phyloP scores from a whole-genome alignment of 2,888 invertebrate genomes.

The Mimumesa dahlbomi region DNA sequence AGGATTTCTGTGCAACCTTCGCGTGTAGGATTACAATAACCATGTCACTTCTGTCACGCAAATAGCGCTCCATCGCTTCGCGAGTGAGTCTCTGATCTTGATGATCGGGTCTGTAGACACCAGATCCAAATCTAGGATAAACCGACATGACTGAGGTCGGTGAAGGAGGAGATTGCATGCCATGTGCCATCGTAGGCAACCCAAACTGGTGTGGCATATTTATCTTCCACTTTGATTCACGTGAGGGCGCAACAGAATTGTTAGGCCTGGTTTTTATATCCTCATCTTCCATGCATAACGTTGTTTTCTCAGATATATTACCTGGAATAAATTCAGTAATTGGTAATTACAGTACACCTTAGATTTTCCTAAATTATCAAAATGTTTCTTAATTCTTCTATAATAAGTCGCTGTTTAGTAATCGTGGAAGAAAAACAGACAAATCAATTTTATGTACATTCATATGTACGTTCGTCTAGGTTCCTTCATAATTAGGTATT shows the following conservation, averaged over 20 bases:
- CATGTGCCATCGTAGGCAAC: constrained; percentile 86
- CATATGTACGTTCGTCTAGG: no score
- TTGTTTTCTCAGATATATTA: constrained; percentile 31
- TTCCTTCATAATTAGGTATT: no score
- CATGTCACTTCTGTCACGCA: constrained; percentile 96
- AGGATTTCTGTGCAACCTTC: constrained; percentile 99
- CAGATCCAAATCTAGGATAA: constrained; percentile 86
- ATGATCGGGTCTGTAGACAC: constrained; percentile 84
- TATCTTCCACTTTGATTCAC: constrained; percentile 37
- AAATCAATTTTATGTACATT: no score
- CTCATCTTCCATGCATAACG: constrained; percentile 42
- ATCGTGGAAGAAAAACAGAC: no score
- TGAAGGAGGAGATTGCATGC: constrained; percentile 91
- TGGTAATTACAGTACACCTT: background rate
- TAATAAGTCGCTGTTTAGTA: no score
- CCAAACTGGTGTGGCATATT: constrained; percentile 93
- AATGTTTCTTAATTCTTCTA: no score
- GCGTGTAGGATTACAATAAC: constrained; percentile 98
- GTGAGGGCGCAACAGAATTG: constrained; percentile 30
- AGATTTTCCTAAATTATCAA: no score
- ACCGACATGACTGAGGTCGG: constrained; percentile 81
- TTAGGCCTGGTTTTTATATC: constrained; percentile 28
- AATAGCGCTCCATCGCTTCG: constrained; percentile 97
- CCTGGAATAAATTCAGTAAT: constrained; percentile 47
- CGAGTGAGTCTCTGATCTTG: constrained; percentile 92